phyloP scores from a whole-genome alignment of 1,140 invertebrate species.

The Holcopasites calliopsidis region DNA sequence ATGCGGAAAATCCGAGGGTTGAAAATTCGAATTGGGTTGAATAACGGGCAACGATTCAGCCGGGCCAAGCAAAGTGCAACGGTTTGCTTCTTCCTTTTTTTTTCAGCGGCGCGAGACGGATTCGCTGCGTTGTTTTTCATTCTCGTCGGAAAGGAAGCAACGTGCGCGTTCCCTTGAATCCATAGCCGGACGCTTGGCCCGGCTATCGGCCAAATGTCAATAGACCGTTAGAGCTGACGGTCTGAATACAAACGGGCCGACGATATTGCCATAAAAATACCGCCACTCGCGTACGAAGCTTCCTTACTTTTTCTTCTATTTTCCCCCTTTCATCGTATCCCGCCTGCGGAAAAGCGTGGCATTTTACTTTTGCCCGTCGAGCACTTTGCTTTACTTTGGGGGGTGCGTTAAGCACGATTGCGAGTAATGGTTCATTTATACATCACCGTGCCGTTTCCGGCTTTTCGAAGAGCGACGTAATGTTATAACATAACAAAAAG shows the following conservation, averaged over 20 bases:
- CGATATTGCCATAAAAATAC: constrained; percentile 60
- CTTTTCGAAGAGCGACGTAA: too few species aligned
- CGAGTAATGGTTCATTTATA: too few species aligned
- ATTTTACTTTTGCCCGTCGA: neutral
- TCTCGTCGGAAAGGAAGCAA: constrained; percentile 56
- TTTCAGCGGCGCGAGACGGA: constrained; percentile 47
- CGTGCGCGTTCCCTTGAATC: constrained; percentile 54
- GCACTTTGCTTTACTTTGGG: too few species aligned
- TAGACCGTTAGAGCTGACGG: constrained; percentile 56
- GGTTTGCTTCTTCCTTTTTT: too few species aligned
- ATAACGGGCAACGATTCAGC: neutral
- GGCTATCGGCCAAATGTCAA: constrained; percentile 59
- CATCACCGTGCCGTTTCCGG: too few species aligned
- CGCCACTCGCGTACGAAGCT: constrained; percentile 48
- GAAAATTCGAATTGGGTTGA: neutral
- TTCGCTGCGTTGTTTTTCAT: constrained; percentile 58
- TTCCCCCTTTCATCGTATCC: neutral
- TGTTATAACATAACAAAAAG: too few species aligned
- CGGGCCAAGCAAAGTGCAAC: neutral
- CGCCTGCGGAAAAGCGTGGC: neutral
- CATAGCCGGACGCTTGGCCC: constrained; percentile 47
- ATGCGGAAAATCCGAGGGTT: neutral
- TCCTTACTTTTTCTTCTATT: neutral
- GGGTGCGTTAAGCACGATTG: neutral
- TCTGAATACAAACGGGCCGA: constrained; percentile 51